Evolutionary conservation across 2,888 invertebrate species (phyloP).

Genomic region (Amphimallon solstitiale): DNA sequence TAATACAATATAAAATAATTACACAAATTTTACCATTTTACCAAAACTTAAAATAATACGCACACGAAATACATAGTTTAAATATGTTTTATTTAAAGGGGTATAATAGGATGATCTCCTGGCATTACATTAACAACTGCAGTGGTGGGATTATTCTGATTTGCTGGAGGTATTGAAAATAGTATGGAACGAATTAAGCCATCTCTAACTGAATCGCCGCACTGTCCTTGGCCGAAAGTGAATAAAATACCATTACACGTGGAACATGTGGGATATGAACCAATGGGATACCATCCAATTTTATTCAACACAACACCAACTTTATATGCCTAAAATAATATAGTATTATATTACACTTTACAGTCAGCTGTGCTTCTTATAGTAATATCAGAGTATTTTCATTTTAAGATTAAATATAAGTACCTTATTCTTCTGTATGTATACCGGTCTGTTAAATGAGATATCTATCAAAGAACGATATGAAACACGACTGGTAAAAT

Average conservation of each 20-base stretch:
- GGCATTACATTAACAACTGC: conserved; percentile 30
- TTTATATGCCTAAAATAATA: conserved; percentile 74
- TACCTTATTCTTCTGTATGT: conserved; percentile 79
- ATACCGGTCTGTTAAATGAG: conserved; percentile 82
- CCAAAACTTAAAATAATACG: conserved; percentile 20
- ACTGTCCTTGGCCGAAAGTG: conserved; percentile 78
- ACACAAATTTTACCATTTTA: conserved; percentile 1
- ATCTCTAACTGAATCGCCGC: conserved; percentile 77
- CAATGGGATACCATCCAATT: conserved; percentile 84
- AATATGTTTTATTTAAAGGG: conserved; percentile 1
- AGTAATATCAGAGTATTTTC: no score
- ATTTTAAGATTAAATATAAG: no score
- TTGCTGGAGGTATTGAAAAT: conserved; percentile 66
- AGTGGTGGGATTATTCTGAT: conserved; percentile 38
- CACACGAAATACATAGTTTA: not conserved
- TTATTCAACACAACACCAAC: conserved; percentile 86
- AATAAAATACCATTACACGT: conserved; percentile 78
- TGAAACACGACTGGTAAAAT: conserved; percentile 81
- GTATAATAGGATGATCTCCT: conserved; percentile 15
- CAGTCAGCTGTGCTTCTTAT: no score
- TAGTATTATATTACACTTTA: conserved; percentile 25
- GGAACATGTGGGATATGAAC: conserved; percentile 74
- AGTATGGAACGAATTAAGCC: conserved; percentile 83
- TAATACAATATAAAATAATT: conserved; percentile 17
- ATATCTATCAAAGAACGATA: conserved; percentile 80